Conservation (phyloP, 2,797 vertebrate genomes). For the Sphaeramia orbicularis region DNA sequence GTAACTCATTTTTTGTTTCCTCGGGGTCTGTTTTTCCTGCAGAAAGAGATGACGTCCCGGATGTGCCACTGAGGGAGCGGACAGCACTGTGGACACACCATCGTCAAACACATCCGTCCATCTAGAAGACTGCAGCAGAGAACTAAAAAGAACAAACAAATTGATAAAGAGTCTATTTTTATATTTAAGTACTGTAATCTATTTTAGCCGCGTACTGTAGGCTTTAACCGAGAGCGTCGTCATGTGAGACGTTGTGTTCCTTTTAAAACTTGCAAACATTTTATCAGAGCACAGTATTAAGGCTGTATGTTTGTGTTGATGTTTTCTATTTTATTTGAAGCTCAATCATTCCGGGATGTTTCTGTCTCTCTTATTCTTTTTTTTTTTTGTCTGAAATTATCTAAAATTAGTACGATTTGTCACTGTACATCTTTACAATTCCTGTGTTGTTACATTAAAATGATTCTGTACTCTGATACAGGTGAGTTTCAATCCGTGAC, state of each 20-base stretch:
- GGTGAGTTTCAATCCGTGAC: slow-evolving; percentile 11
- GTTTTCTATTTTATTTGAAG: slow-evolving; percentile 74
- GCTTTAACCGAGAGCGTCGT: slow-evolving; percentile 72
- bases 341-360: slow-evolving; percentile 80
- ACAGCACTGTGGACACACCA: slow-evolving; percentile 32
- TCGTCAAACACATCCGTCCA: slow-evolving; percentile 62
- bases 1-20: too few relatives aligned
- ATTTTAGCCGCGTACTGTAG: slow-evolving; percentile 80
- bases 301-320: slow-evolving; percentile 70
- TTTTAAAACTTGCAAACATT: slow-evolving; percentile 65
- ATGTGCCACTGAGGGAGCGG: slow-evolving; percentile 92
- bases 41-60: slow-evolving; percentile 98
- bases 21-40: slow-evolving; percentile 54
- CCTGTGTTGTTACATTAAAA: slow-evolving; percentile 79
- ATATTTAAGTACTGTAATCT: slow-evolving; percentile 88
- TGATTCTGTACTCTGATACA: slow-evolving; percentile 55
- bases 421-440: slow-evolving; percentile 76
- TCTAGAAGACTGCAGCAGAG: slow-evolving; percentile 66
- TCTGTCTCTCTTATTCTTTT: slow-evolving; percentile 26
- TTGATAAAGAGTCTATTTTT: slow-evolving; percentile 88
- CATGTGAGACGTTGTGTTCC: slow-evolving; percentile 59
- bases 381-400: slow-evolving; percentile 62
- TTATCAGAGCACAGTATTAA: slow-evolving; percentile 83
- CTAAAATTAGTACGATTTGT: slow-evolving; percentile 73
- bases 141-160: slow-evolving; percentile 69